These are phyloP conservation scores for Ascaphus truei DNA, from an alignment of 2,113 vertebrate genomes.

Conservation along the genomic window DNA sequence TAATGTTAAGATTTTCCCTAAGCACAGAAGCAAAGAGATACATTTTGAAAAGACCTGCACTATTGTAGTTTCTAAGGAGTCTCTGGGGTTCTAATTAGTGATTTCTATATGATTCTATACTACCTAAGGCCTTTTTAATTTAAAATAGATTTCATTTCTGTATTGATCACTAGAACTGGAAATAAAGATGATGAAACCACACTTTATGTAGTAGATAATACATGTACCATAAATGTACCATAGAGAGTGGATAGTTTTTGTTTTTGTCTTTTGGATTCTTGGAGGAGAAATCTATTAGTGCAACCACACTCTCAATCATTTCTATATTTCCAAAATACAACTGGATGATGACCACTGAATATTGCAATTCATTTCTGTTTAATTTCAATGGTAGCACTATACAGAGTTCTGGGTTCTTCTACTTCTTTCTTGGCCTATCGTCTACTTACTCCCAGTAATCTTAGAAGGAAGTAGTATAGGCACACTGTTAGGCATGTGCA, in stretches of 20 bases:
- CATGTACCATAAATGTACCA: neutral
- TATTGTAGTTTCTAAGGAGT: constrained; percentile 33
- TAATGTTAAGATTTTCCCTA: constrained; percentile 19
- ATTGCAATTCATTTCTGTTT: no score
- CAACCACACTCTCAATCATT: no score
- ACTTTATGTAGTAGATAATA: neutral
- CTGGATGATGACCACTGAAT: no score
- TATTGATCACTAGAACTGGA: constrained; percentile 26
- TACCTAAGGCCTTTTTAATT: constrained; percentile 22
- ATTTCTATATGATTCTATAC: constrained; percentile 15
- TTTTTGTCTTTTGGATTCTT: neutral
- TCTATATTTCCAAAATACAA: no score
- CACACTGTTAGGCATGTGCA: no score
- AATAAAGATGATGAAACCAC: constrained; percentile 19
- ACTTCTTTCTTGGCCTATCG: no score
- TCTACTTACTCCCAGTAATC: no score
- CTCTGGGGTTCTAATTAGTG: constrained; percentile 29
- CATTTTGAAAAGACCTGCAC: constrained; percentile 31
- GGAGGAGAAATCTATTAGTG: no score
- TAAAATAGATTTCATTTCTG: constrained; percentile 23
- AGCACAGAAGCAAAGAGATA: constrained; percentile 22
- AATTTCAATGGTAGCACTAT: no score
- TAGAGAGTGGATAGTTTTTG: neutral
- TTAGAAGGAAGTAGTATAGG: no score
- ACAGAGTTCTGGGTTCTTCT: no score